Evolutionary conservation across 2,888 invertebrate species (phyloP).

Genomic region (Nephrocerus scutellatus): DNA sequence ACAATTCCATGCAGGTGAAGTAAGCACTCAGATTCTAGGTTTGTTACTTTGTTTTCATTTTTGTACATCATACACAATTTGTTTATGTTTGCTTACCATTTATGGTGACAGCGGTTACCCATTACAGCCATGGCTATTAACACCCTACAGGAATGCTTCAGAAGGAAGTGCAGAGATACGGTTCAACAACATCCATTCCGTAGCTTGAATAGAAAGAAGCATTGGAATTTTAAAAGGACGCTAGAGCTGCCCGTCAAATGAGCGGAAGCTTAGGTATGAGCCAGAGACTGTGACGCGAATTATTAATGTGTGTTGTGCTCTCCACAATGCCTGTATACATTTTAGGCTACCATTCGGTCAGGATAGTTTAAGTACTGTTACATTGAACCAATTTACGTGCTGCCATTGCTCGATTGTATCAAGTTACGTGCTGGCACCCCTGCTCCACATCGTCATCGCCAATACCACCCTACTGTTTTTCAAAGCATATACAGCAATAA

Average conservation of each 20-base stretch:
- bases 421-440: no score
- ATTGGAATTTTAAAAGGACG: constrained; percentile 3
- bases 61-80: not conserved
- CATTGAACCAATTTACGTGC: no score
- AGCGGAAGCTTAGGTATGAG: constrained; percentile 6
- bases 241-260: no score
- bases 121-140: constrained; percentile 2
- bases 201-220: constrained; percentile 3
- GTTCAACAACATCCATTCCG: constrained; percentile 5
- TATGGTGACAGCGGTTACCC: no score
- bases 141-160: constrained; percentile 3
- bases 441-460: no score
- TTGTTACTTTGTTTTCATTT: constrained; percentile 3
- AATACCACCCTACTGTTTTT: no score
- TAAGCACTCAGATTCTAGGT: constrained; percentile 7
- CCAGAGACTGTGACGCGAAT: constrained; percentile 6
- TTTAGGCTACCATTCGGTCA: no score
- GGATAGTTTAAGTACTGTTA: no score
- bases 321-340: no score
- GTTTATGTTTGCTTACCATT: no score
- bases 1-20: constrained; percentile 2
- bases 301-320: constrained; percentile 11
- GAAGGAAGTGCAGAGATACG: constrained; percentile 6
- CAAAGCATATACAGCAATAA: no score
- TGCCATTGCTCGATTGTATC: no score